phyloP scores from a whole-genome alignment of 2,113 vertebrate species.

The Oreochromis aureus region DNA sequence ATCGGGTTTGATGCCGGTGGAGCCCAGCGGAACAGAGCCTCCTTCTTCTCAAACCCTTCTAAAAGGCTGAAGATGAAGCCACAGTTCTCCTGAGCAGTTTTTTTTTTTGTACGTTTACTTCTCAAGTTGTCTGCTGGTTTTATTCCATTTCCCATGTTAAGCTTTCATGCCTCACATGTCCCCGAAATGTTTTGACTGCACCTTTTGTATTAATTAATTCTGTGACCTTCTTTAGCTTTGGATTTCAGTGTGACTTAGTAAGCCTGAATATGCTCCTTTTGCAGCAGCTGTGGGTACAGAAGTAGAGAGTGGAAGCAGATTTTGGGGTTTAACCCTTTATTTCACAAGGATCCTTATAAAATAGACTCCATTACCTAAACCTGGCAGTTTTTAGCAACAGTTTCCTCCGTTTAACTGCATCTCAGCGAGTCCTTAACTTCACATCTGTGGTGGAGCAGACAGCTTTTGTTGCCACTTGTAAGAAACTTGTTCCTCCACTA shows the following conservation, averaged over 20 bases:
- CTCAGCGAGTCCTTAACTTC: background rate
- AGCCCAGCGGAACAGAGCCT: conserved; percentile 12
- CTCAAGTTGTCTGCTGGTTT: background rate
- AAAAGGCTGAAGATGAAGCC: background rate
- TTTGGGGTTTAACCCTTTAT: background rate
- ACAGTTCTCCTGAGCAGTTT: background rate
- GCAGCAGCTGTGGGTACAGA: background rate
- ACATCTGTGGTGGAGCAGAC: background rate
- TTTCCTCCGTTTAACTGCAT: background rate
- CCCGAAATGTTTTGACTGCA: background rate
- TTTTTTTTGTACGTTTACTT: background rate
- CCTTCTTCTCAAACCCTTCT: background rate
- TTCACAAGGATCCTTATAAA: background rate
- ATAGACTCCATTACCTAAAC: background rate
- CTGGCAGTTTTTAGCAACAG: conserved; percentile 11
- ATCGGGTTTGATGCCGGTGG: conserved; percentile 34
- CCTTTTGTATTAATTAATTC: background rate
- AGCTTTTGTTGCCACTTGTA: background rate
- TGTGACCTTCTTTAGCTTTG: background rate
- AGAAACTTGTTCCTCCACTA: background rate
- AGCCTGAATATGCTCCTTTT: background rate
- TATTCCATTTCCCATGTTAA: background rate
- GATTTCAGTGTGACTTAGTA: background rate
- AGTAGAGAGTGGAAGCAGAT: background rate
- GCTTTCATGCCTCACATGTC: background rate